Base-by-base conservation (phyloP, 1,140 invertebrate species). In the Saccostrea glomerata region DNA sequence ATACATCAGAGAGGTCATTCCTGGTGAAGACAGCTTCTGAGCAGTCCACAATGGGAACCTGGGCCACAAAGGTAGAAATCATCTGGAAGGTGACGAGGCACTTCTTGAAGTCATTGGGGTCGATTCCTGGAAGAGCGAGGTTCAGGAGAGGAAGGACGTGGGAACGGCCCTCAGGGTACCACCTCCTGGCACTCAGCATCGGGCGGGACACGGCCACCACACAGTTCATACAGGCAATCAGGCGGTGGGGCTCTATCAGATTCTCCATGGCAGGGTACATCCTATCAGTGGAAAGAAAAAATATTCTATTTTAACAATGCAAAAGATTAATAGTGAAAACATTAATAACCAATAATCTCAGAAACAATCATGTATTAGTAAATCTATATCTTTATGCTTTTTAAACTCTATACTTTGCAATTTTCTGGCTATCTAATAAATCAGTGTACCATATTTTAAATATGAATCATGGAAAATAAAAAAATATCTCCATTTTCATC, bases 61-160 rank as follows among this genome's bases (percentile, higher is more conserved):
- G 95, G 60, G 96, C 96, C 1, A 96, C 96, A 92, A 98, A 97
- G 17, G 97, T 96, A 17, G 97, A 96, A 85, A 98, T 97, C 90
- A 98, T 96, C 93, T 97, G 96, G 90, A 98, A 96, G 36, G 97
- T 95, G 66, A 95, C 96, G 91, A 98, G 95, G 88, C 96, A 97
- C 93, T 99, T 99, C 87, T 96, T 96, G 56, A 97, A 96, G 94
- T 99, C 98, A 93, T 99, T 99, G 0, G 97, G 97, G 95, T 99
- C 98, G 70, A 99, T 97, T 9, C 98, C 98, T 0, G 98, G 98
- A 17, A 99, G 94, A 0, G 97, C 96, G 1, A 96, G 96, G 91
- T 97, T 96, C 4, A 99, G 94, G 6, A 99, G 94, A 1, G 97
- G 97, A 5, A 99, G 95, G 0, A 98, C 96, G 92, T 98, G 97